Evolutionary conservation across 2,113 vertebrate species (phyloP), one percentile per base, ranked within the genome.

Genomic region (Galemys pyrenaicus): DNA sequence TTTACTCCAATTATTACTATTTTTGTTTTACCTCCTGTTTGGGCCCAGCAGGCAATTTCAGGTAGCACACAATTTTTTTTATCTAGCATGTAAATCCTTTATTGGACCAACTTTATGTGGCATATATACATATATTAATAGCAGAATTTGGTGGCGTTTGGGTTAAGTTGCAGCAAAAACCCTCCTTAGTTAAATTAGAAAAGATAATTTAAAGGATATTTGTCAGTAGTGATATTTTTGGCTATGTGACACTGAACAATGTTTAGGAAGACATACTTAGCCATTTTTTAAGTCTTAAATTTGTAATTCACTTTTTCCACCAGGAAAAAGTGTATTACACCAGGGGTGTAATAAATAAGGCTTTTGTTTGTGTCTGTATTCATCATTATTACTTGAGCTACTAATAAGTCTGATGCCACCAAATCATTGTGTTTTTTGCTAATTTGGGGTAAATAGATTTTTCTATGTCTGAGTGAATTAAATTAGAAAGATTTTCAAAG

Each of bases 211-310:
- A 62, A 75, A 85, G 73, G 58, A 56, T 85, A 83, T 84, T 89
- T 35, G 39, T 89, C 85, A 82, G 37, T 64, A 73, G 46, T 58
- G 79, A 30, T 44, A 65, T 81, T 95, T 94, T 94, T 92, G 71
- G 67, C 58, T 85, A 0, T 35, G 58, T 51, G 39, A 60, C 41
- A 37, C 8, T 71, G 15, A 28, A 77, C 16, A 94, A 80, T 89
- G 44, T 86, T 94, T 77, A 73, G 75, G 54, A 70, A 71, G 49
- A 39, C 24, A 81, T 51, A 56, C n/a, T 51, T 88, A 81, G n/a
- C 89, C 62, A 81, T 73, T 85, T 56, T 58, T 49, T 49, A 75
- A 64, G 80, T 39, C 39, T 93, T 82, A 56, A 90, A 79, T 77
- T 93, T 84, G 37, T 79, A 82, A 49, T 73, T 87, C 28, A 65